Base-by-base conservation (phyloP, 2,113 vertebrate species). In the Nansenia antarctica region DNA sequence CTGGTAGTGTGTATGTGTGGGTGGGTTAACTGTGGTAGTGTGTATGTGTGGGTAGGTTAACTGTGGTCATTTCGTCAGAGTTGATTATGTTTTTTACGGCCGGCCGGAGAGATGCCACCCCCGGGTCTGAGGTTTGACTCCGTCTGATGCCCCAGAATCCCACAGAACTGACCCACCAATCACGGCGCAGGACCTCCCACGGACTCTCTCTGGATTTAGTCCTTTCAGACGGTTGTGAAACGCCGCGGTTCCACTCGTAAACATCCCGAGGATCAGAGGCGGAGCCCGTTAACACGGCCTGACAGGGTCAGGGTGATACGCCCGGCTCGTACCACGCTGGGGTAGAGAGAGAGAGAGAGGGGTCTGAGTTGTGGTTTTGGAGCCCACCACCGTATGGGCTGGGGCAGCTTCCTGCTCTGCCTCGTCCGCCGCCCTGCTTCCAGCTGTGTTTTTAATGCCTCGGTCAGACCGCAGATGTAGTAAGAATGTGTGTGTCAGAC, bases 201-300 rank as follows among this genome's bases (percentile, higher is more conserved):
- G 37, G 76, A 47, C 65, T n/a, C 34, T 72, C 65, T 62, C 37
- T 52, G 67, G 45, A 72, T 75, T 77, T 65, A 72, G 69, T 54
- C 67, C 22, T 24, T 70, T 83, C 39, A 62, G 65, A 80, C 55
- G 26, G 72, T 47, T 54, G 63, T 67, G 74, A 76, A 76, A 62
- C 63, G 32, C 35, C 18, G 66, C 49, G 73, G 82, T 78, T 82
- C 73, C 70, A 69, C 83, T 85, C 35, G 8, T 85, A 88, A 89
- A 90, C 72, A 71, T 62, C 74, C 65, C 68, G 42, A 26, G 71
- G 76, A 82, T 81, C 80, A 73, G 76, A 84, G 69, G 57, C 45
- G 67, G 77, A 77, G 77, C 63, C 49, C 69, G 76, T 84, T 84
- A 87, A 87, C 78, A 85, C 66, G 20, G 64, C 61, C 59, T 66